Evolutionary conservation across 2,797 vertebrate genomes (phyloP), one percentile per base, ranked within the genome.

Genomic region (Sus cebifrons): DNA sequence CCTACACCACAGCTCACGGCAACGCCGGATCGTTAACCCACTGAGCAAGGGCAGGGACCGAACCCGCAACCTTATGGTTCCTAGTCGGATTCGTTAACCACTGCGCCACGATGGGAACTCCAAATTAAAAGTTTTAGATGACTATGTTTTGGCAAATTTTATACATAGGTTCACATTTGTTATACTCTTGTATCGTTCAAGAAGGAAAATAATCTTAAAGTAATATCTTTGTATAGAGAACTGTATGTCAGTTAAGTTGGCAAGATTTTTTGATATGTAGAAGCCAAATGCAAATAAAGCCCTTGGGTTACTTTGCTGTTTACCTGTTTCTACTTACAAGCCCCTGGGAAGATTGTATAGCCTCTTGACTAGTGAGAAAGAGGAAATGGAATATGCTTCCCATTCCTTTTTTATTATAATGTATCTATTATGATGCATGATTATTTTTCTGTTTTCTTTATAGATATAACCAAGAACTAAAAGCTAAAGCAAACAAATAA

Each of bases 381-480:
- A 92, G 71, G 70, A 54, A 44, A 17, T 44, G 60, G 67, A n/a
- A 16, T 87, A 10, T 73, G 27, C 56, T 62, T 82, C 21, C 54
- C 56, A 36, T 64, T 86, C 68, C 70, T 36, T 84, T 29, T 15
- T 44, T 60, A 18, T 44, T 17, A 29, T 25, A n/a, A 21, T 56
- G 13, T 65, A 23, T 78, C 36, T 88, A 2, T 86, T 67, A 10
- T 36, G 64, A 79, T 56, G 75, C 32, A 14, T 84, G 23, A 40
- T 78, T 77, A 17, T 83, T 86, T 92, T 73, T 95, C 88, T 92
- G 23, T 77, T 75, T 97, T 79, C 27, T 96, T 90, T 67, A 3
- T 91, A 99, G 99, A 97, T 97, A 99, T 95, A 97, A 99, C 0
- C 99, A 99, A 98, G 99, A 99, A 67, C 96, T 98, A 98, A 99